Evolutionary conservation across 2,797 vertebrate species (phyloP).

Genomic region (Hoplostethus atlanticus): DNA sequence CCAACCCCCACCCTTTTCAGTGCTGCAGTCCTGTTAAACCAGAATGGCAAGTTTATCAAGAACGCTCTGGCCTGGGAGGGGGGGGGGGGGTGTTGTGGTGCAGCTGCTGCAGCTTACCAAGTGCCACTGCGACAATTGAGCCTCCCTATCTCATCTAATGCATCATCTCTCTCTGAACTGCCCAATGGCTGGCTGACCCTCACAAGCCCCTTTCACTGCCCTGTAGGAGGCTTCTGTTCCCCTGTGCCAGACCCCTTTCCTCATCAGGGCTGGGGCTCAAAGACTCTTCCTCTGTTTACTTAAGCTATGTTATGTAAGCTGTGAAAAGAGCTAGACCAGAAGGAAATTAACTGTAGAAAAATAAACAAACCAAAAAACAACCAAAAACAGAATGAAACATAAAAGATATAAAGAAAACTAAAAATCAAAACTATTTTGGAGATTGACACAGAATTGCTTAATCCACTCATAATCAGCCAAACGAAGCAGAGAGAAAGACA

Average conservation of each 20-base stretch:
- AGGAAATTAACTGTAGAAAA: conserved; percentile 95
- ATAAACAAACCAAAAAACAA: conserved; percentile 87
- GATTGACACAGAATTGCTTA: conserved; percentile 93
- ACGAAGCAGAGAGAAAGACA: conserved; percentile 96
- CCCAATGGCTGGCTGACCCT: conserved; percentile 40
- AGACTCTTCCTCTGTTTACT: conserved; percentile 34
- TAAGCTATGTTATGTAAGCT: conserved; percentile 87
- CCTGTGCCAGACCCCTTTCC: conserved; percentile 40
- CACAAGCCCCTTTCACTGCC: conserved; percentile 40
- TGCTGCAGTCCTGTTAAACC: conserved; percentile 66
- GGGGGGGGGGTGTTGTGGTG: conserved; percentile 45
- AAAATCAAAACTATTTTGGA: conserved; percentile 92
- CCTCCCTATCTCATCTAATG: conserved; percentile 50
- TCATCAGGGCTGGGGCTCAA: conserved; percentile 33
- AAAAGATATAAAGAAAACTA: conserved; percentile 84
- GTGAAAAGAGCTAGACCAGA: conserved; percentile 99
- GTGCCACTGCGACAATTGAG: conserved; percentile 61
- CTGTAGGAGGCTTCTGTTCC: conserved; percentile 18
- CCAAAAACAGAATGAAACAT: conserved; percentile 91
- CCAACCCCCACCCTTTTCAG: conserved; percentile 33
- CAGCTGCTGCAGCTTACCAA: conserved; percentile 53
- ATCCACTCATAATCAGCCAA: conserved; percentile 99
- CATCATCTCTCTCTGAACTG: conserved; percentile 45
- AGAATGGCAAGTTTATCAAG: conserved; percentile 70
- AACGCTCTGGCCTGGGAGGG: conserved; percentile 53